Evolutionary conservation across 2,797 vertebrate species (phyloP), one percentile per base, ranked within the genome.

Genomic region (Pseudomugil gertrudae): DNA sequence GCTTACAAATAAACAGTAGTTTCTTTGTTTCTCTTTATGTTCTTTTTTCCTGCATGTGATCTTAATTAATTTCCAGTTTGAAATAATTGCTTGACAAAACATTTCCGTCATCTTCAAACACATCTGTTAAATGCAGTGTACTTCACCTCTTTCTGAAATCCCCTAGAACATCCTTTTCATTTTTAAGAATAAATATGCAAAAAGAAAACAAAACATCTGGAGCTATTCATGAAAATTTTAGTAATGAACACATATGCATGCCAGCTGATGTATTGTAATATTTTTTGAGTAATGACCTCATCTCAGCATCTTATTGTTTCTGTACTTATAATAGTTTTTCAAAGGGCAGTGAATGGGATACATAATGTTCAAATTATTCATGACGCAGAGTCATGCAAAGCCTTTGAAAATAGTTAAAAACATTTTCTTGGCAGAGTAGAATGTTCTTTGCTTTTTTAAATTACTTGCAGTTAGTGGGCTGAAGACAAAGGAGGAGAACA

Each of bases 201-300:
- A 56, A 33, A 30, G 3, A 30, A 30, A 30, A 3, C 3, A 40
- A 27, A 8, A 30, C 32, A 0, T 32, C 5, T 35, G n/a, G 45
- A 62, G 17, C 32, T 38, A 23, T 38, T 35, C 53, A 51, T 56
- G 17, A 57, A 53, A 69, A 53, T 11, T 54, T 33, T 65, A 33
- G 27, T 56, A 71, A 68, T 52, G 19, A 72, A 61, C 52, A 63
- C 51, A 43, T 45, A 30, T 58, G 33, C 38, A n/a, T 63, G 71
- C 63, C 48, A 69, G 65, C 48, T 74, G 62, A 69, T 74, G 35
- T 30, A 23, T 9, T 56, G 23, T 77, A 71, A 73, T 74, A 47
- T 66, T 51, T 50, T 23, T 50, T 35, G 57, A 69, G 43, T 35
- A 65, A 66, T 70, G 33, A 71, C 57, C 11, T 59, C 27, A 35